Evolutionary conservation across 1,140 invertebrate genomes (phyloP), one percentile per base, ranked within the genome.

Genomic region (Phymorhynchus buccinoides): DNA sequence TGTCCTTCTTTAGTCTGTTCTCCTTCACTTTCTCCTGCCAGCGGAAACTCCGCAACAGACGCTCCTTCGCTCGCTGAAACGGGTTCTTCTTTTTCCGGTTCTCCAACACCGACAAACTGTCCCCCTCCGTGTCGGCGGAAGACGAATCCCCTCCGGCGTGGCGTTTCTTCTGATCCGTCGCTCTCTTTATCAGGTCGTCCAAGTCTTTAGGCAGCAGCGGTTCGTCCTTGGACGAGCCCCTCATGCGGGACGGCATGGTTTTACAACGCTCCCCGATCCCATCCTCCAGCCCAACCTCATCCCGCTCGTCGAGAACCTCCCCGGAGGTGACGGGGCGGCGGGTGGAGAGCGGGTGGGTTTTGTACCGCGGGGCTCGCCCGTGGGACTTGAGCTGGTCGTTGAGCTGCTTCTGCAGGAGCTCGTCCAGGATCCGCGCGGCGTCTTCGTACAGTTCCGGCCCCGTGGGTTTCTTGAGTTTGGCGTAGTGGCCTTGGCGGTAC

Each of bases 61-160:
- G 85, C 86, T 90, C 89, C 52, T 86, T 88, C 14, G 88, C 81
- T 66, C 86, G 52, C 80, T 86, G 88, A 62, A 89, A 87, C 12
- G 87, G 52, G 4, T 86, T 88, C 85, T 90, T 90, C 85, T 90
- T 90, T 66, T 85, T 86, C 16, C 88, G 75, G 12, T 83, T 71
- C 18, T 44, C 75, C 32, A 85, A 30, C 1, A 62, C 66, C n/a
- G 73, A 30, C 37, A 80, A 42, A 18, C 85, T 85, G 9, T 89
- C 84, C 30, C 87, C 71, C 35, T 73, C 80, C 48, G 75, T 86
- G 41, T 90, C 89, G n/a, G 73, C 62, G 1, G 83, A 84, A 1
- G 75, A 83, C 1, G 79, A 56, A 9, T 71, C 48, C 32, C 81
- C 62, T 42, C 4, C 12, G n/a, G 16, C 22, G 68, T 27, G 41